Evolutionary conservation across 2,797 vertebrate species (phyloP), one percentile per base, ranked within the genome.

Genomic region (Cottoperca gobio): DNA sequence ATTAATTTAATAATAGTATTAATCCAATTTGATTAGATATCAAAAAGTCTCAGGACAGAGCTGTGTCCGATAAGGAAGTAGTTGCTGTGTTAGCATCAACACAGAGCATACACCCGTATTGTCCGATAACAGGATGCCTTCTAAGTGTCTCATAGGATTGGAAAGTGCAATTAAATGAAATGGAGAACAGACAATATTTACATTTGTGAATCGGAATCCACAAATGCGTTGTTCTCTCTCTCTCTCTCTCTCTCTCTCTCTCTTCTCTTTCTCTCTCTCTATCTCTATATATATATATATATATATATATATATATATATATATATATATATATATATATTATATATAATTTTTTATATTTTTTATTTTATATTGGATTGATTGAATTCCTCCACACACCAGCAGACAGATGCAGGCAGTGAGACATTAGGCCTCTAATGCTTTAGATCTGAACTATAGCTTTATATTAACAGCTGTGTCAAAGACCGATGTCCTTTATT

Each of bases 31-130:
- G 0, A 11, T n/a, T 11, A 2, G 6, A n/a, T n/a, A n/a, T n/a
- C n/a, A n/a, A 3, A 10, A n/a, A 2, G n/a, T 13, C 6, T 35
- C 0, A 1, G 0, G 3, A 19, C n/a, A 12, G 6, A 3, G 49
- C 11, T 10, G 9, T 49, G 65, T 49, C 59, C 43, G 21, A 52
- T 28, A 40, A 59, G 23, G 63, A 19, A 0, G 14, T n/a, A 11
- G 37, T 14, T 14, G 16, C 26, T 46, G 2, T 39, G 1, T 9
- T 0, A 2, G 12, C 12, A 55, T 39, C 23, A 17, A 12, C 6
- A 2, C n/a, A n/a, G n/a, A 28, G 6, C n/a, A 24, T 12, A 48
- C 12, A 17, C n/a, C n/a, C n/a, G 19, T 52, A 26, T 12, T 31
- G 0, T 50, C 12, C 6, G 24, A 3, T 2, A 14, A 46, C 46